These are phyloP conservation scores for Tangara arthus DNA, from an alignment of 2,797 vertebrate species.

Conservation along the genomic window DNA sequence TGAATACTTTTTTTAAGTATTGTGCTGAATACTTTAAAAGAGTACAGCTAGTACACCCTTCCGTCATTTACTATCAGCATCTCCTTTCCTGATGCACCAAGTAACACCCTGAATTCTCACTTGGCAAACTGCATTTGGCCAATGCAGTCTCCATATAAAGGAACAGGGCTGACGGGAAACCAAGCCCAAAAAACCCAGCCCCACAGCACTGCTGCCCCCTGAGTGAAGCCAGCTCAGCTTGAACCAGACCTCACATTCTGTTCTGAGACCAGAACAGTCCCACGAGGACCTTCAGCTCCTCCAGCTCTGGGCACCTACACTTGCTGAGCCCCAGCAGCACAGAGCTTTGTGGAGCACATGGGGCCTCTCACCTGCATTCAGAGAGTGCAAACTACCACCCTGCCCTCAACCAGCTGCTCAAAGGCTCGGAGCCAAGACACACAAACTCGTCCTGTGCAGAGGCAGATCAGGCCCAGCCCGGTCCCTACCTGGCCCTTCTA, in stretches of 20 bases:
- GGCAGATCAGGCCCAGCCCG: not conserved
- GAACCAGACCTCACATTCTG: not conserved
- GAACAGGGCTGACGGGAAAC: not conserved
- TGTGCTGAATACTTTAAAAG: not conserved
- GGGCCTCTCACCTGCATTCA: rapidly evolving
- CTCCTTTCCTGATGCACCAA: not conserved
- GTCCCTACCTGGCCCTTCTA: rapidly evolving
- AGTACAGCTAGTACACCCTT: not conserved
- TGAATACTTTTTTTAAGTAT: not conserved
- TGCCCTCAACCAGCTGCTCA: not conserved
- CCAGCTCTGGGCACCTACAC: rapidly evolving
- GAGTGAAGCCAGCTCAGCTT: not conserved
- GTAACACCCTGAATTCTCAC: not conserved
- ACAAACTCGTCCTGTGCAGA: not conserved
- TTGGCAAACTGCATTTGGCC: not conserved
- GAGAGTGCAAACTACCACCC: not conserved
- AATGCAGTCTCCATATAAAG: not conserved
- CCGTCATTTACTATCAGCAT: not conserved
- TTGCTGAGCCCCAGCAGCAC: not conserved
- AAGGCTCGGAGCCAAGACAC: not conserved
- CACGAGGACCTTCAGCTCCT: not conserved
- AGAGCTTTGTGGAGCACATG: not conserved
- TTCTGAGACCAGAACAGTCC: not conserved
- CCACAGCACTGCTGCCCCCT: not conserved
- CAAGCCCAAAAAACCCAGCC: not conserved